phyloP scores from a whole-genome alignment of 2,797 vertebrate species.

The Acomys russatus region DNA sequence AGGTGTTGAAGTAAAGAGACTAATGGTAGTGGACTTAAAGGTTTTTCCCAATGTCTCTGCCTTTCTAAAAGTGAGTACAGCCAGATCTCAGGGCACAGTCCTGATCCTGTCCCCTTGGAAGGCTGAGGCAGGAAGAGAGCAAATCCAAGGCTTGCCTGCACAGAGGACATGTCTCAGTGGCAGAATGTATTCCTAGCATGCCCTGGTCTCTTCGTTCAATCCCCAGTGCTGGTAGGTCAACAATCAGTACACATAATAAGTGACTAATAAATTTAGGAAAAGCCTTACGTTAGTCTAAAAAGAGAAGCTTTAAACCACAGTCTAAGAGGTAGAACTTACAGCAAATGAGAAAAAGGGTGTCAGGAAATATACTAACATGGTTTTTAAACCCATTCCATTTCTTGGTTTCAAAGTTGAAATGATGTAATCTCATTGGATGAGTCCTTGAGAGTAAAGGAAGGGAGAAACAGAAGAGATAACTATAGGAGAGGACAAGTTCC shows the following conservation, averaged over 20 bases:
- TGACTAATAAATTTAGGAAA: constrained; percentile 1
- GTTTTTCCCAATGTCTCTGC: background rate
- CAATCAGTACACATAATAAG: background rate
- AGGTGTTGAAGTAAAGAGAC: background rate
- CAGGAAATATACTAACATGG: background rate
- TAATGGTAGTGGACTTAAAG: background rate
- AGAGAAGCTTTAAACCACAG: background rate
- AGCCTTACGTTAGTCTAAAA: background rate
- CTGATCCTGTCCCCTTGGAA: background rate
- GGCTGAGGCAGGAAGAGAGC: background rate
- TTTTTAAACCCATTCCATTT: background rate
- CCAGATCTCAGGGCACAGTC: background rate
- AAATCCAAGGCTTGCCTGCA: background rate
- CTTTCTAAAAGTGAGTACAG: background rate
- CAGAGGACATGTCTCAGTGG: background rate
- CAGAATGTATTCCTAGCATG: background rate
- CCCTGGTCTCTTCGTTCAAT: background rate
- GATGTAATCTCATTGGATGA: background rate
- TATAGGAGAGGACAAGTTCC: background rate
- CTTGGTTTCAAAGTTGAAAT: background rate
- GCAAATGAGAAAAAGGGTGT: background rate
- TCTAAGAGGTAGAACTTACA: background rate
- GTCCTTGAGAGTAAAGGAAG: background rate
- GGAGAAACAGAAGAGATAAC: background rate
- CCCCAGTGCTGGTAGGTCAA: too few species aligned